Percentiles rank a stretch among this genome's conserved stretches.
Evolutionary conservation across 1,140 invertebrate genomes (phyloP).

Genomic region (Pomacea maculata): DNA sequence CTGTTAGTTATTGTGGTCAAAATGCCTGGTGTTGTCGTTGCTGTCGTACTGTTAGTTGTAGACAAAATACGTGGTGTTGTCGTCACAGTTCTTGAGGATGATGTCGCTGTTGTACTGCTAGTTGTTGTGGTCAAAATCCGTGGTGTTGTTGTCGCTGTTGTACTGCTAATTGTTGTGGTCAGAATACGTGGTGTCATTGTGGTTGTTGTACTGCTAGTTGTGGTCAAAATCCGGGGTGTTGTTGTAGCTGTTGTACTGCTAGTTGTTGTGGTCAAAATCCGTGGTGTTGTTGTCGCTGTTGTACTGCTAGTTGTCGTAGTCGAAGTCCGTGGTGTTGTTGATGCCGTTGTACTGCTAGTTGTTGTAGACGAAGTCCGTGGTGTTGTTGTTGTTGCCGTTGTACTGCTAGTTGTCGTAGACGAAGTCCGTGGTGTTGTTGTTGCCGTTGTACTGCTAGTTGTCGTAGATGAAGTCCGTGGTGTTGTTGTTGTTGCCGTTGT

Average conservation of each 20-base stretch:
- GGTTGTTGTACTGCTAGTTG: neutral
- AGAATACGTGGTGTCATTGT: neutral
- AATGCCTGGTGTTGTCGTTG: slow-evolving; percentile 7
- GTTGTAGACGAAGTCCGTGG: neutral
- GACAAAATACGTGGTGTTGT: neutral
- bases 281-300: neutral
- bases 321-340: neutral
- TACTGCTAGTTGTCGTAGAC: slow-evolving; percentile 19
- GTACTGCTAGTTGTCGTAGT: neutral
- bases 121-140: slow-evolving; percentile 10
- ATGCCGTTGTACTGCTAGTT: neutral
- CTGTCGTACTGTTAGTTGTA: neutral
- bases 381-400: slow-evolving; percentile 12
- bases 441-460: slow-evolving; percentile 23
- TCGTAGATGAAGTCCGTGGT: neutral
- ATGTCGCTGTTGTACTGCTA: neutral
- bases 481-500: slow-evolving; percentile 4
- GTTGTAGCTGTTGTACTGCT: neutral
- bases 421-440: slow-evolving; percentile 9
- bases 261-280: neutral
- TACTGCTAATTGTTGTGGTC: slow-evolving; percentile 4
- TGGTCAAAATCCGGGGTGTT: neutral
- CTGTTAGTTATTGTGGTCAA: slow-evolving; percentile 2
- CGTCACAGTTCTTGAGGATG: neutral
- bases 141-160: neutral